A percentile compares a stretch with the other conserved stretches of the same genome.
phyloP scores from a whole-genome alignment of 2,888 invertebrate species.

The Taphrorychus bicolor region DNA sequence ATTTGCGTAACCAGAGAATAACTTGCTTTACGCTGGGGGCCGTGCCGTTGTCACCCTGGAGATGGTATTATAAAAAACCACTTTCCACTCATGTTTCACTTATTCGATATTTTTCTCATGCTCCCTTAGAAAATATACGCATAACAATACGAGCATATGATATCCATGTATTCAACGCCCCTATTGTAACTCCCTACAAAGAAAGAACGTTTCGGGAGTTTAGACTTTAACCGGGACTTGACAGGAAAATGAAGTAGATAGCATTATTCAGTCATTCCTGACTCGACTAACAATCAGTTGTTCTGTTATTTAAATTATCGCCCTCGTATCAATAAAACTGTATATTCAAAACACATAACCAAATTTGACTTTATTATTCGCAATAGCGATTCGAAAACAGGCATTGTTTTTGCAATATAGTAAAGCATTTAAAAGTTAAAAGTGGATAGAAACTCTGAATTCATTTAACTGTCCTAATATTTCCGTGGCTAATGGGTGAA shows the following conservation, averaged over 20 bases:
- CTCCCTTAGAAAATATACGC: neutral
- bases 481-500: too few relatives aligned
- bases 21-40: neutral
- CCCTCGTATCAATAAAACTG: too few relatives aligned
- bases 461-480: too few relatives aligned
- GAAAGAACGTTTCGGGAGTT: too few relatives aligned
- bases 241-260: neutral
- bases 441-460: too few relatives aligned
- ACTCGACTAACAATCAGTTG: neutral
- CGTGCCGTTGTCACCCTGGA: neutral
- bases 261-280: neutral
- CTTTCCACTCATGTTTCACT: conserved; percentile 7
- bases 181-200: neutral
- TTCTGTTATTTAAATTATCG: neutral
- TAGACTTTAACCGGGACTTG: neutral
- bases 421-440: too few relatives aligned
- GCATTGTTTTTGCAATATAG: too few relatives aligned
- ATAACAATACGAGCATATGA: neutral
- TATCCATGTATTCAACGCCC: neutral
- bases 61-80: neutral
- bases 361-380: too few relatives aligned
- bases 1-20: conserved; percentile 5
- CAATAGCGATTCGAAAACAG: too few relatives aligned
- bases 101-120: conserved; percentile 1
- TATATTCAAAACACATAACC: too few relatives aligned